A percentile compares a stretch with the other conserved stretches of the same genome.
These are phyloP conservation scores for Choristoneura rosaceana DNA, from an alignment of 2,888 invertebrate genomes.

Conservation along the genomic window DNA sequence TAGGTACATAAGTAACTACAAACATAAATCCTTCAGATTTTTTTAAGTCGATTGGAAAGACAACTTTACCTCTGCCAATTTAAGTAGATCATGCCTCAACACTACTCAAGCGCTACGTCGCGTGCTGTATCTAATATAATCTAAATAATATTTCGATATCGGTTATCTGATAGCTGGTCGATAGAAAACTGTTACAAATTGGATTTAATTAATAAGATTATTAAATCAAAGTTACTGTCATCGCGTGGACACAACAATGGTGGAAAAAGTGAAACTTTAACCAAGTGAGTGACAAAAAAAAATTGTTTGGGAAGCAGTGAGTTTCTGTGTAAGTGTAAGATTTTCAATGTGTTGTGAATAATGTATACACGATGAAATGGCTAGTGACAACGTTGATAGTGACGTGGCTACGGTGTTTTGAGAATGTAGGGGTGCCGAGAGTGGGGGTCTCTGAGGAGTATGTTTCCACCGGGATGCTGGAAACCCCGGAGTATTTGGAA, in stretches of 20 bases:
- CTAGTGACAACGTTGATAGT: slow-evolving; percentile 15
- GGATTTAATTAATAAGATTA: slow-evolving; percentile 30
- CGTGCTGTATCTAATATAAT: slow-evolving; percentile 1
- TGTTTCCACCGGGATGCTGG: not conserved
- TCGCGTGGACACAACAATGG: not conserved
- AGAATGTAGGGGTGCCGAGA: not conserved
- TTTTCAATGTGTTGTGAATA: slow-evolving; percentile 18
- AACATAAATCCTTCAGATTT: too few relatives aligned
- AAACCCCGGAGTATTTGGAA: slow-evolving; percentile 17
- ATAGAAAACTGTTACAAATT: slow-evolving; percentile 24
- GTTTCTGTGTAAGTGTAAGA: not conserved
- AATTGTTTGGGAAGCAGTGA: not conserved
- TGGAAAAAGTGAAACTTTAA: not conserved
- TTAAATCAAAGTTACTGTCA: slow-evolving; percentile 3
- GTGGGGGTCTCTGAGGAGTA: not conserved
- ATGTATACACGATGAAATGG: slow-evolving; percentile 35
- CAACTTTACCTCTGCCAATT: not conserved
- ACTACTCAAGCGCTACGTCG: not conserved
- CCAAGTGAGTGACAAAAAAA: not conserved
- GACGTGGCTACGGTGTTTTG: not conserved
- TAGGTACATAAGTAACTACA: too few relatives aligned
- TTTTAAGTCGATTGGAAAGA: not conserved
- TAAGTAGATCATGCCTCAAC: not conserved
- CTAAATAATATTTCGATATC: slow-evolving; percentile 30
- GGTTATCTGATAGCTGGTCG: slow-evolving; percentile 30